phyloP scores from a whole-genome alignment of 2,113 vertebrate species.

The Microtus richardsoni region DNA sequence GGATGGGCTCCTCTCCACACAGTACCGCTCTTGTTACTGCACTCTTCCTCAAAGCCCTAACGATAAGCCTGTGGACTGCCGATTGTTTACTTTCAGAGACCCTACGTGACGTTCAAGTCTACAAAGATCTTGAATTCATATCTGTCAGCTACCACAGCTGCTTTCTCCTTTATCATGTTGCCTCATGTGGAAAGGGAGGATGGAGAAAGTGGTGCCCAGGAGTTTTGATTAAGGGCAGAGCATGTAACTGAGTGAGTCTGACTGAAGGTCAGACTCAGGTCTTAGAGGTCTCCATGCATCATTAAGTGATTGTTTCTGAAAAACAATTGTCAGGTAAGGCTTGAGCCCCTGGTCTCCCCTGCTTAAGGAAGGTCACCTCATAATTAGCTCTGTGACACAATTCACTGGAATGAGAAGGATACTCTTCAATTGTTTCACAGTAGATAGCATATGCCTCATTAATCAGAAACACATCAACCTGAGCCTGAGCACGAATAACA shows the following conservation, averaged over 20 bases:
- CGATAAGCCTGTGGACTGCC: neutral
- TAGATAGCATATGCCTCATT: slow-evolving; percentile 85
- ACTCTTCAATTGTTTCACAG: slow-evolving; percentile 82
- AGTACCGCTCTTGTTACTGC: neutral
- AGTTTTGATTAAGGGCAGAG: neutral
- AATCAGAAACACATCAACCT: slow-evolving; percentile 80
- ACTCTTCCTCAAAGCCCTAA: neutral
- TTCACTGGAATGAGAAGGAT: slow-evolving; percentile 79
- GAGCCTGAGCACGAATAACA: slow-evolving; percentile 78
- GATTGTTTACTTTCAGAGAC: neutral
- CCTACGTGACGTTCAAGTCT: neutral
- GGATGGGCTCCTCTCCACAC: neutral
- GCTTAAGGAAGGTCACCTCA: slow-evolving; percentile 73
- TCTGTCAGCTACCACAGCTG: neutral
- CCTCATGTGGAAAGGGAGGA: accelerated
- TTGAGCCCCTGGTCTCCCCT: slow-evolving; percentile 67
- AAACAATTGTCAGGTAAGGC: slow-evolving; percentile 39
- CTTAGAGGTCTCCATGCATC: neutral
- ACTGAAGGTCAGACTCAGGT: neutral
- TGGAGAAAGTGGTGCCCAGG: neutral
- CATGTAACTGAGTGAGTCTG: neutral
- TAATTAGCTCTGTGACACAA: slow-evolving; percentile 83
- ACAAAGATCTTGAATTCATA: neutral
- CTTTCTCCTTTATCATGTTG: neutral
- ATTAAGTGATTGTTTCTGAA: slow-evolving; percentile 12